Evolutionary conservation across 23 tunicate species (phyloP).

Genomic region (Phallusia fumigata): DNA sequence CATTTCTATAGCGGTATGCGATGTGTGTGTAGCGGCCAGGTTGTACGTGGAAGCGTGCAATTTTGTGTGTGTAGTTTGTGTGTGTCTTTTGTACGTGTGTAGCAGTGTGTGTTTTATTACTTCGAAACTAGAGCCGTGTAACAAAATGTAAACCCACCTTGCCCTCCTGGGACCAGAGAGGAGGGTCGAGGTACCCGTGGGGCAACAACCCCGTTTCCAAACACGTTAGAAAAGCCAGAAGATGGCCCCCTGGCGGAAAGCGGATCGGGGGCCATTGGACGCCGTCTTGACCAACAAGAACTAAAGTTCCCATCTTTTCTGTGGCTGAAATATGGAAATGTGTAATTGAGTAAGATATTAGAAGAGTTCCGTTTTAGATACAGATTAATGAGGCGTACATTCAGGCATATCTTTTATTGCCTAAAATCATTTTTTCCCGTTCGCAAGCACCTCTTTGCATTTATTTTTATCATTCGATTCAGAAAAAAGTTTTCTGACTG

Average conservation of each 20-base stretch:
- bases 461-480: too few species aligned
- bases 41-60: too few species aligned
- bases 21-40: too few species aligned
- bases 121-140: not conserved
- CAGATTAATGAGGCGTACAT: too few species aligned
- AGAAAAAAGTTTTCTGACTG: too few species aligned
- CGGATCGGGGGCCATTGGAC: constrained; percentile 93
- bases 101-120: too few species aligned
- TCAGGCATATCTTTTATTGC: too few species aligned
- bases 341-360: not conserved
- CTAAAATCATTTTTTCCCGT: too few species aligned
- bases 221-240: constrained; percentile 70
- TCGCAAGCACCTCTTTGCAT: too few species aligned
- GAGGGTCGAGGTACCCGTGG: constrained; percentile 86
- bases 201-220: constrained; percentile 87
- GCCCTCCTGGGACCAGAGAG: constrained; percentile 82
- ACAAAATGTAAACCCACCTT: constrained; percentile 35
- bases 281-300: constrained; percentile 96
- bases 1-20: too few species aligned
- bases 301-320: constrained; percentile 63
- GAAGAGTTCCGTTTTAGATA: not conserved
- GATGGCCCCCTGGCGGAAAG: constrained; percentile 94
- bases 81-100: too few species aligned
- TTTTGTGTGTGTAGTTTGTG: too few species aligned
- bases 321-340: not conserved